A percentile compares a stretch with the other conserved stretches of the same genome.
phyloP scores from a whole-genome alignment of 35 echinoderm and acorn worm species.

The Strongylocentrotus purpuratus region DNA sequence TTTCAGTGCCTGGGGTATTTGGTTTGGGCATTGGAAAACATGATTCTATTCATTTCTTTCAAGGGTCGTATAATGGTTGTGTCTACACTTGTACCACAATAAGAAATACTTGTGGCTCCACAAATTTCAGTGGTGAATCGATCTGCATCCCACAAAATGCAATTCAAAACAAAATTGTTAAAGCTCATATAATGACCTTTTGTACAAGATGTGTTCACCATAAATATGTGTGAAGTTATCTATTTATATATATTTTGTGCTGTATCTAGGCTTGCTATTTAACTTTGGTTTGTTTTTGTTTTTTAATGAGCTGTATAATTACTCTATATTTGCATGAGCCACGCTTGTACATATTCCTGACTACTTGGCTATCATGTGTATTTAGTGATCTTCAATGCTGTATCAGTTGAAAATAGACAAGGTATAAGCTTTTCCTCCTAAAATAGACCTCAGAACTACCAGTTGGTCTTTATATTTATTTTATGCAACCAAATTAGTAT shows the following conservation, averaged over 20 bases:
- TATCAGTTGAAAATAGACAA: neutral
- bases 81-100: neutral
- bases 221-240: neutral
- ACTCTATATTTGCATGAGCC: neutral
- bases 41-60: neutral
- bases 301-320: conserved; percentile 5
- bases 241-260: neutral
- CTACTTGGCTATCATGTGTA: neutral
- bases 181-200: neutral
- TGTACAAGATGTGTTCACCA: neutral
- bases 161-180: neutral
- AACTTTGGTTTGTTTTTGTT: neutral
- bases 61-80: neutral
- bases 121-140: neutral
- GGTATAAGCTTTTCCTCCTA: neutral
- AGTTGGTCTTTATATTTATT: neutral
- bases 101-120: neutral
- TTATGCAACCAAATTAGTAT: neutral
- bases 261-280: neutral
- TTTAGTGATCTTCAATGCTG: neutral
- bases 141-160: no score
- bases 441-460: neutral
- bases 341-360: neutral
- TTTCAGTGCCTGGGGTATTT: neutral
- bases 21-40: neutral